phyloP scores from a whole-genome alignment of 2,888 invertebrate species.

The Gortyna flavago region DNA sequence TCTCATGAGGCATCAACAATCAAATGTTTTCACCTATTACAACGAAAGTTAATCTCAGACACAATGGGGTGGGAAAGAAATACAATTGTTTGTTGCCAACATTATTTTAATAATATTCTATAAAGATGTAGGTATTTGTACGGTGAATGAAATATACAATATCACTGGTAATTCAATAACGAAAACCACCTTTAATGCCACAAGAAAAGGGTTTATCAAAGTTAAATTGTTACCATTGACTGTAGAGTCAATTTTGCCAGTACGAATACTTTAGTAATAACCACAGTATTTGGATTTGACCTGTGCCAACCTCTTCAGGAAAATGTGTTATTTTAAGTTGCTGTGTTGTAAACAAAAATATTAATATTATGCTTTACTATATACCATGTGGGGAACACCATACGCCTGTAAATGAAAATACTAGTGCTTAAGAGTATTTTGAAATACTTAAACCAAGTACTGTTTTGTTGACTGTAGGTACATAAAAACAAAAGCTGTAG shows the following conservation, averaged over 20 bases:
- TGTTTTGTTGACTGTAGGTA: too few relatives aligned
- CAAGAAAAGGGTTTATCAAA: not conserved
- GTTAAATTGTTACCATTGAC: not conserved
- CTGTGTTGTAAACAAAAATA: too few relatives aligned
- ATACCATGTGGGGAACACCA: too few relatives aligned
- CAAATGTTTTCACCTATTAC: slow-evolving; percentile 50
- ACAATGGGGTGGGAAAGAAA: slow-evolving; percentile 48
- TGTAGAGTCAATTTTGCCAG: not conserved
- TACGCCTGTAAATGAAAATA: too few relatives aligned
- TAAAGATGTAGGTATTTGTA: not conserved
- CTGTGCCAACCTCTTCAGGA: too few relatives aligned
- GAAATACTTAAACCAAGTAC: too few relatives aligned
- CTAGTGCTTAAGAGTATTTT: too few relatives aligned
- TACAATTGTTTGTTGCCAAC: slow-evolving; percentile 15
- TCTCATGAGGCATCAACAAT: slow-evolving; percentile 37
- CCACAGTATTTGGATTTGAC: not conserved
- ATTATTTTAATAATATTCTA: slow-evolving; percentile 19
- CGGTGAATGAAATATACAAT: not conserved
- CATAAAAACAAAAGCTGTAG: not conserved
- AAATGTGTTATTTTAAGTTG: not conserved
- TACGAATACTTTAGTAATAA: not conserved
- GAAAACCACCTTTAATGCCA: not conserved
- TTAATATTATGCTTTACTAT: not conserved
- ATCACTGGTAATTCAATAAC: not conserved
- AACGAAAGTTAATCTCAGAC: slow-evolving; percentile 22